Evolutionary conservation across 2,113 vertebrate genomes (phyloP).

Genomic region (Malurus elegans): DNA sequence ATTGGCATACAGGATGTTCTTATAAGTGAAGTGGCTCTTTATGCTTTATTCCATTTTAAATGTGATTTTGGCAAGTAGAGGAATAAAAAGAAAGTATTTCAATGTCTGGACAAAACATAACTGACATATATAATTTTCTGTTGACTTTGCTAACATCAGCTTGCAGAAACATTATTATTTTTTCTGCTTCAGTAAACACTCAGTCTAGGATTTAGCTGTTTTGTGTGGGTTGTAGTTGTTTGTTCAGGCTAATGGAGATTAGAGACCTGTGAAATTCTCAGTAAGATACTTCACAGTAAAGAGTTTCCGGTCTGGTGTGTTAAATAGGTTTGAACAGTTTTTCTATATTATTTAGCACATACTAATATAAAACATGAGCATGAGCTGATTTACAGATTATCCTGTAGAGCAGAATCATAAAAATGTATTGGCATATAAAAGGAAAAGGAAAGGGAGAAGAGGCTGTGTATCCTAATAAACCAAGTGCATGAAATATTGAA

Average conservation of each 20-base stretch:
- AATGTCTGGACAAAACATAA: conserved; percentile 4
- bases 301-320: conserved; percentile 2
- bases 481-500: conserved; percentile 7
- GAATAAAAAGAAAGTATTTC: conserved; percentile 34
- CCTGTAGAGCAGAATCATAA: conserved; percentile 44
- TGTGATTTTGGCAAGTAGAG: conserved; percentile 10
- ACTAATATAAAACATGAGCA: conserved; percentile 52
- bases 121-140: conserved; percentile 21
- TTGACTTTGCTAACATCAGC: conserved; percentile 19
- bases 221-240: background rate
- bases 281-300: background rate
- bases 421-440: conserved; percentile 47
- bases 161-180: conserved; percentile 34
- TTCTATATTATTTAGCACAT: conserved; percentile 39
- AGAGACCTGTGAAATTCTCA: conserved; percentile 35
- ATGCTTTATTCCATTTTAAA: conserved; percentile 42
- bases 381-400: conserved; percentile 56
- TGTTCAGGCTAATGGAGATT: conserved; percentile 42
- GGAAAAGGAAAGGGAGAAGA: conserved; percentile 29
- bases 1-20: conserved; percentile 15
- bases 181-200: conserved; percentile 20
- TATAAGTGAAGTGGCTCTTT: conserved; percentile 28
- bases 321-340: conserved; percentile 55
- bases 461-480: conserved; percentile 22
- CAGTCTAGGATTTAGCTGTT: conserved; percentile 15